Base-by-base conservation (phyloP, 2,113 vertebrate species). In the Gymnorhina tibicen region DNA sequence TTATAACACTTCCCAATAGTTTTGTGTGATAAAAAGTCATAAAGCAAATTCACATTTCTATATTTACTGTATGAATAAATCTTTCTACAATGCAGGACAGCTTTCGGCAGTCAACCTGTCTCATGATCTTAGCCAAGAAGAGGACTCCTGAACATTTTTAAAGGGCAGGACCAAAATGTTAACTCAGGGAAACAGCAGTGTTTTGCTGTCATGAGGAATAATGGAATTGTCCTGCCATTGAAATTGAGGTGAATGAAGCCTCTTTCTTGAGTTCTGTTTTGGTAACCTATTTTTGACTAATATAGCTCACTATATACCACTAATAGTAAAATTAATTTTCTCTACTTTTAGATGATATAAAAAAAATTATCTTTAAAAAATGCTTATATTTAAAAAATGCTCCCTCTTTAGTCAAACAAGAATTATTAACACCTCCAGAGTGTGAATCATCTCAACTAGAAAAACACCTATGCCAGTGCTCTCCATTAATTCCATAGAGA, bases 1-100 rank as follows among this genome's bases (percentile, higher is more conserved):
- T 95, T 87, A 22, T 69, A 63, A 80, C 52, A 49, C 39, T 93
- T 84, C 56, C 93, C 56, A 85, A 50, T 33, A 89, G 89, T 77
- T 97, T 49, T 53, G 72, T 80, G 69, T 73, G 32, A 68, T 94
- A 66, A 76, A 96, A 94, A 80, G 59, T 69, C 66, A 96, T 95
- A 96, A 97, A 91, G 67, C 56, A 75, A 26, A 56, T 67, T 52
- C 69, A 75, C 56, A 95, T 96, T 97, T 96, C 91, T 92, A 92
- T 96, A 97, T 97, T 95, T 93, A 96, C 78, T 72, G 46, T 55
- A 28, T 33, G 35, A 91, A 58, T 39, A 78, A 80, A 95, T 95
- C 81, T 93, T 94, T 87, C 85, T 63, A 23, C 50, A 85, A 10
- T 73, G 50, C 35, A 85, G 70, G 39, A 93, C 67, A 93, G 49